Evolutionary conservation across 1,140 invertebrate genomes (phyloP), one percentile per base, ranked within the genome.

Genomic region (Teleogryllus occipitalis): DNA sequence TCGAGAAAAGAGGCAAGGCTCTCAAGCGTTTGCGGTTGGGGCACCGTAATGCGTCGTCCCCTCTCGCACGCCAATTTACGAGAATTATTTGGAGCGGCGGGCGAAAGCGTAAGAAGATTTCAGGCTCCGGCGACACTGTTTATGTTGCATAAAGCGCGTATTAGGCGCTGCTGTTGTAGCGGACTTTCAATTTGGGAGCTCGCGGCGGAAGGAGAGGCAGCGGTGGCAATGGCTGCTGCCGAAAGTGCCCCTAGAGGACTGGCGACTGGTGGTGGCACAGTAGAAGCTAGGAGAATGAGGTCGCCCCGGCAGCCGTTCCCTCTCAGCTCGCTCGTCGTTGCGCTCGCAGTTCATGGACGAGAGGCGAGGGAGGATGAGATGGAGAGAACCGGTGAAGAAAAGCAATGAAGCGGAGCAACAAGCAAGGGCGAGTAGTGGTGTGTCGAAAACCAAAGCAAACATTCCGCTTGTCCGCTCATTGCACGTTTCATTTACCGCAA

Each of bases 91-190:
- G 10, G 54, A 65, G 54, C 54, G 54, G 18, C 54, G 54, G 2
- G 54, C 7, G 54, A 65, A 18, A 65, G 54, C 18, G 7, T 65
- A 65, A 65, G 54, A 65, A 65, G 54, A 65, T 65, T 65, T 65
- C 54, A 7, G 54, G 54, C 54, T 65, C 54, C 54, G 18, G 54
- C 54, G 54, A 65, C 54, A 65, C 7, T 65, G 54, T 65, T 65
- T 65, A 65, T 65, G 54, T 65, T 65, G 54, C 54, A 65, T 65
- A 65, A 65, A 65, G 54, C 54, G 54, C 54, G 54, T 65, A 65
- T 65, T 65, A 65, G 54, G 54, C 54, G 10, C 18, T 18, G 54
- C 18, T 65, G 54, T 65, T 65, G 54, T 65, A 65, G 10, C 54
- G 18, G 54, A 65, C 54, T 65, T 65, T 65, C 54, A 65, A 65